Percentiles rank a stretch among this genome's conserved stretches.
These are phyloP conservation scores for Odobenus rosmarus DNA, from an alignment of 2,113 vertebrate species.

Conservation along the genomic window DNA sequence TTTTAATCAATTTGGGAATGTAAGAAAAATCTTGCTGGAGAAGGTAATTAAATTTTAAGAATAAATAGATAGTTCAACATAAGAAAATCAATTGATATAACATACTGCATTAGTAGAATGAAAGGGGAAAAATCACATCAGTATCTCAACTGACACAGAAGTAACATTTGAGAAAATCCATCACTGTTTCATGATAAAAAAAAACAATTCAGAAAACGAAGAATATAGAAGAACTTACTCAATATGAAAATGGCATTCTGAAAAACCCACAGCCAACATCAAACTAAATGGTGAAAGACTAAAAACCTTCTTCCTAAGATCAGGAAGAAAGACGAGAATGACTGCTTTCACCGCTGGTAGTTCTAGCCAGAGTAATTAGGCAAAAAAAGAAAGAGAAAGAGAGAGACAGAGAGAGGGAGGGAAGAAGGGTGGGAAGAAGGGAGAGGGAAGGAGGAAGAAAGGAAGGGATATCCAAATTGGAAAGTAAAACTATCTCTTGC, in stretches of 20 bases:
- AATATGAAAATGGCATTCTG: neutral
- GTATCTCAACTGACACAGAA: neutral
- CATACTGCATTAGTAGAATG: neutral
- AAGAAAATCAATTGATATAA: neutral
- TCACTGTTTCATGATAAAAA: neutral
- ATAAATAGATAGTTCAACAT: neutral
- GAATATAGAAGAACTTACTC: neutral
- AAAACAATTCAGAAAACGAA: neutral
- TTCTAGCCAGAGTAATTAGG: neutral
- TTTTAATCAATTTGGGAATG: neutral
- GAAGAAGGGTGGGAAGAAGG: neutral
- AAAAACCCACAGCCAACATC: neutral
- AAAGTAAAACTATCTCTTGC: neutral
- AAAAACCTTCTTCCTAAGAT: neutral
- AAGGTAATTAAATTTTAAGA: neutral
- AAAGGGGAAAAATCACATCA: neutral
- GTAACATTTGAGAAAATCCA: neutral
- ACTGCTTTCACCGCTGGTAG: neutral
- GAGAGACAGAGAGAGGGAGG: neutral
- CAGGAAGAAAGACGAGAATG: neutral
- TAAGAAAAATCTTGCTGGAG: neutral
- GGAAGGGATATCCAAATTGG: neutral
- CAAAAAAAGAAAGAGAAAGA: neutral
- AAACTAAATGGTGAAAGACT: neutral
- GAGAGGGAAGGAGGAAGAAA: neutral